phyloP scores from a whole-genome alignment of 2,113 vertebrate genomes.

The Mus pahari region DNA sequence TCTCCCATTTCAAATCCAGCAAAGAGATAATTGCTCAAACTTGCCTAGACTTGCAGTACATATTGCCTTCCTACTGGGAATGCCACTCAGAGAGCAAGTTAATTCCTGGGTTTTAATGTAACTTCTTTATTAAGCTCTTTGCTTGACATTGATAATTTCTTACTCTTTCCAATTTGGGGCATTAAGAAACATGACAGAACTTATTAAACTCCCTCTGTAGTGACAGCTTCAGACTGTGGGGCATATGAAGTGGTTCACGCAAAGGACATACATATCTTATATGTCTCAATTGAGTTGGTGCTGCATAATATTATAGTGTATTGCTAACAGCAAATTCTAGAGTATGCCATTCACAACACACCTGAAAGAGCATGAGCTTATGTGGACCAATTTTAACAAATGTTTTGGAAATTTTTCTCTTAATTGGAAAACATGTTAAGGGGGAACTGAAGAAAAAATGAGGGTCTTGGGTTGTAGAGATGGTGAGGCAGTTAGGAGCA shows the following conservation, averaged over 20 bases:
- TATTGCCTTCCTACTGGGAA: conserved; percentile 45
- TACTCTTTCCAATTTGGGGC: not conserved
- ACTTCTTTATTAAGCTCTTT: conserved; percentile 26
- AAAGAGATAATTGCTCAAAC: conserved; percentile 81
- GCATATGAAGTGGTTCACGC: not conserved
- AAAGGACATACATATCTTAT: not conserved
- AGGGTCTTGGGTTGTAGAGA: not conserved
- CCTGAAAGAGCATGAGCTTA: conserved; percentile 14
- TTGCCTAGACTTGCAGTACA: conserved; percentile 58
- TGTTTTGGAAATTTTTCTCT: not conserved
- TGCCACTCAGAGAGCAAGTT: not conserved
- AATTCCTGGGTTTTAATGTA: not conserved
- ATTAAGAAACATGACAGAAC: not conserved
- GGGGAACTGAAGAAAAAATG: not conserved
- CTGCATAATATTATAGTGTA: not conserved
- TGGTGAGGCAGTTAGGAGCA: not conserved
- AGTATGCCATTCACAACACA: not conserved
- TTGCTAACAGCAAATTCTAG: not conserved
- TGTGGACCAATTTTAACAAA: not conserved
- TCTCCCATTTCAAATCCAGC: conserved; percentile 73
- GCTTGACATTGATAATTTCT: conserved; percentile 44
- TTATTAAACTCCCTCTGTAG: not conserved
- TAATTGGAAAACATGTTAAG: not conserved
- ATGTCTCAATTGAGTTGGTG: not conserved
- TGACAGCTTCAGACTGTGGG: not conserved